Evolutionary conservation across 2,888 invertebrate genomes (phyloP).

Genomic region (Idaea dimidiata): DNA sequence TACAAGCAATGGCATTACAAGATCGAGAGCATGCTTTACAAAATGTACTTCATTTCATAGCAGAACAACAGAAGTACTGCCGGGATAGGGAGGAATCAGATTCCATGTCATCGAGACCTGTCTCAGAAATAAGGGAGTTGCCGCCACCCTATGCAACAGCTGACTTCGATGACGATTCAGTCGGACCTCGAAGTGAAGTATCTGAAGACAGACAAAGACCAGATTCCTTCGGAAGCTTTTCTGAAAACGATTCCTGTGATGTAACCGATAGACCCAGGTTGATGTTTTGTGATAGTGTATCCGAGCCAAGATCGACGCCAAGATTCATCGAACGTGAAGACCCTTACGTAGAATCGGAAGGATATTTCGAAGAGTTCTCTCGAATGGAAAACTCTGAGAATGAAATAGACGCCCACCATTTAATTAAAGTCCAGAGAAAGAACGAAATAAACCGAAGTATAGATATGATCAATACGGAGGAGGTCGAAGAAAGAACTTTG

Average conservation of each 20-base stretch:
- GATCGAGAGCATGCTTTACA: conserved; percentile 86
- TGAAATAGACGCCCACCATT: conserved; percentile 66
- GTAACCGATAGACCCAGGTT: conserved; percentile 59
- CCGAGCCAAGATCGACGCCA: conserved; percentile 69
- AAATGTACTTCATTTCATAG: conserved; percentile 87
- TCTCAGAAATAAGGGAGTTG: conserved; percentile 81
- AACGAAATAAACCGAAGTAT: conserved; percentile 73
- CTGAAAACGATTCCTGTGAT: conserved; percentile 75
- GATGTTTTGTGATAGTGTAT: conserved; percentile 66
- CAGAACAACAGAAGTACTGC: conserved; percentile 88
- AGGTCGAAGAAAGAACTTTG: conserved; percentile 43
- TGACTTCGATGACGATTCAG: conserved; percentile 73
- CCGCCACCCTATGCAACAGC: conserved; percentile 76
- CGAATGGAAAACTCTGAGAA: conserved; percentile 67
- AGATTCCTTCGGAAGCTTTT: conserved; percentile 74
- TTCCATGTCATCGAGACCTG: conserved; percentile 76
- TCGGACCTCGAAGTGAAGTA: conserved; percentile 71
- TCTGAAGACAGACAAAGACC: conserved; percentile 72
- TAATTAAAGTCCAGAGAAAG: conserved; percentile 70
- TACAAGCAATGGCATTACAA: conserved; percentile 71
- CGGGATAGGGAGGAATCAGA: conserved; percentile 81
- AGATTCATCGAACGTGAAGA: conserved; percentile 74
- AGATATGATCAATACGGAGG: conserved; percentile 52
- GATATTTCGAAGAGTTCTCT: conserved; percentile 60
- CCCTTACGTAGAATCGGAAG: conserved; percentile 71